phyloP scores from a whole-genome alignment of 1,140 invertebrate genomes.

The Copidosoma floridanum region DNA sequence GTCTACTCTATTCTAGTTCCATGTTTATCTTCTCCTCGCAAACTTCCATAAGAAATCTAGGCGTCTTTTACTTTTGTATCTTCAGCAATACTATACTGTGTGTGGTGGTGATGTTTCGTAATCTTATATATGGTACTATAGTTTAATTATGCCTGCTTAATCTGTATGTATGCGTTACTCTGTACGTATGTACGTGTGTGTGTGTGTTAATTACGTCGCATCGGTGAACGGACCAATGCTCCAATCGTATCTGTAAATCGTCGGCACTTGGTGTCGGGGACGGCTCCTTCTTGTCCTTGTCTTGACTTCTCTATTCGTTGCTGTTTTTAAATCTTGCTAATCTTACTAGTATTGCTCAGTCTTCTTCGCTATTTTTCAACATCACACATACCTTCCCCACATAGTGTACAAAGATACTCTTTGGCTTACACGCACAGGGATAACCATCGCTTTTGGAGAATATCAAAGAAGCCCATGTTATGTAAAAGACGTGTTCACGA shows the following conservation, averaged over 20 bases:
- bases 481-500: no score
- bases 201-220: neutral
- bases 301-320: constrained; percentile 5
- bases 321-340: no score
- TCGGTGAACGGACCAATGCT: constrained; percentile 14
- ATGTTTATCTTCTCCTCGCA: constrained; percentile 1
- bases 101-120: neutral
- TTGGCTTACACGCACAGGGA: no score
- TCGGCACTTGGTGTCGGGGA: constrained; percentile 25
- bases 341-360: no score
- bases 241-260: constrained; percentile 4
- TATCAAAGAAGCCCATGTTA: no score
- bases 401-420: no score
- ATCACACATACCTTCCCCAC: no score
- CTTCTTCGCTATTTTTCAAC: no score
- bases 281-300: neutral
- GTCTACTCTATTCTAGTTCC: neutral
- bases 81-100: neutral
- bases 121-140: constrained; percentile 4
- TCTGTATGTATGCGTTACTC: neutral
- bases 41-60: constrained; percentile 9
- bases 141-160: constrained; percentile 5
- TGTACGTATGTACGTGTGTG: neutral
- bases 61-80: neutral
- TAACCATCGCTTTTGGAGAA: no score